Evolutionary conservation across 2,113 vertebrate genomes (phyloP).

Genomic region (Poecile atricapillus): DNA sequence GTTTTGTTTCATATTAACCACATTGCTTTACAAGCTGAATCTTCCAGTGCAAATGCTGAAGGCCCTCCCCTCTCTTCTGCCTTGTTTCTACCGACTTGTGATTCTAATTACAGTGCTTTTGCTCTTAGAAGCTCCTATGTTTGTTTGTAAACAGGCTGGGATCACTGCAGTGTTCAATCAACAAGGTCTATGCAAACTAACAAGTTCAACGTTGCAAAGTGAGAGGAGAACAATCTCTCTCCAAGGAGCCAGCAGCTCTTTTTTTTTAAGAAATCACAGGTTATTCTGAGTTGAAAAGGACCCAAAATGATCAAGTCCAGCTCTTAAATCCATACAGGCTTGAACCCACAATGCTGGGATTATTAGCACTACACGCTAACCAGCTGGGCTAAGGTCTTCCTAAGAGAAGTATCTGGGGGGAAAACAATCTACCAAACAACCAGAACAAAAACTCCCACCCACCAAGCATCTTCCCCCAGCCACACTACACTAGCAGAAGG

Average conservation of each 20-base stretch:
- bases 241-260: neutral
- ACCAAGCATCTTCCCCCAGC: neutral
- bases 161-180: neutral
- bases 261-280: neutral
- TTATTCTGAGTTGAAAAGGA: neutral
- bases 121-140: neutral
- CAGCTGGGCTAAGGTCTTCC: neutral
- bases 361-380: neutral
- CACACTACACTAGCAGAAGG: neutral
- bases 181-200: neutral
- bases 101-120: neutral
- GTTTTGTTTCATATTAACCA: neutral
- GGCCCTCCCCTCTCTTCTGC: neutral
- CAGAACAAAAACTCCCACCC: neutral
- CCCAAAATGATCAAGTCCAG: neutral
- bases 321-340: neutral
- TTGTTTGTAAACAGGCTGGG: neutral
- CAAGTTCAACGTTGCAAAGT: neutral
- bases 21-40: neutral
- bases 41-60: neutral
- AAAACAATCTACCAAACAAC: neutral
- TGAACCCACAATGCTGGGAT: neutral
- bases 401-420: neutral
- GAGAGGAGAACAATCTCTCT: neutral
- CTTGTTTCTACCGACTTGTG: neutral